Conservation (phyloP, 2,797 vertebrate genomes). For the Cossypha niveicapilla region DNA sequence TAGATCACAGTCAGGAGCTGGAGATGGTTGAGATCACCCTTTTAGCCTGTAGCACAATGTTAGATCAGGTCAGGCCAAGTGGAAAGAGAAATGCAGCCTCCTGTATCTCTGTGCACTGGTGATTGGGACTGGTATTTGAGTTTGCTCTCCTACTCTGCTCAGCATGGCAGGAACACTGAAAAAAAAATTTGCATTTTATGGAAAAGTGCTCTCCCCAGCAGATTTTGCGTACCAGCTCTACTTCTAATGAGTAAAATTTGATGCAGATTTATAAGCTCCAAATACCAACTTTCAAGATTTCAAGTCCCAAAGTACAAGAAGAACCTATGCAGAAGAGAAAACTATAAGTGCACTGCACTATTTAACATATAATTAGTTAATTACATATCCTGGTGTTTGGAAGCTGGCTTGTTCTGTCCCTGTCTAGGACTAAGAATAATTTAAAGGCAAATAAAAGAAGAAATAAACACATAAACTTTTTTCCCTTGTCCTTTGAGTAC, state of each 20-base stretch:
- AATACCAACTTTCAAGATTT: not conserved
- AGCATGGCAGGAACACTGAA: not conserved
- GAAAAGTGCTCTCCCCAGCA: not conserved
- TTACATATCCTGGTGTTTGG: not conserved
- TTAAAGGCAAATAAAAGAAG: not conserved
- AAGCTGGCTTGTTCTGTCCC: not conserved
- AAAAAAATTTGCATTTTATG: not conserved
- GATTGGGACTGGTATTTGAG: not conserved
- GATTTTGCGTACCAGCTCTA: not conserved
- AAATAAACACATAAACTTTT: not conserved
- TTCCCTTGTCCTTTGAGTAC: accelerated
- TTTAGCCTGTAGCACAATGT: not conserved
- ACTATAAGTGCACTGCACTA: not conserved
- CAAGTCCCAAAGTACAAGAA: not conserved
- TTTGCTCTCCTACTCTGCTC: not conserved
- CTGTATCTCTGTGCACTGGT: not conserved
- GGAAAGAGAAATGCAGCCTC: not conserved
- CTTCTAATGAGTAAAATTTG: not conserved
- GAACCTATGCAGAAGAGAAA: not conserved
- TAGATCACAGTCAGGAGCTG: not conserved
- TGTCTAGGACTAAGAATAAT: not conserved
- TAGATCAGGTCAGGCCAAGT: not conserved
- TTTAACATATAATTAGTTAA: not conserved
- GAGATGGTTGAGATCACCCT: not conserved
- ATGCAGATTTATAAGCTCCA: not conserved